Percentiles rank a stretch among this genome's conserved stretches.
Evolutionary conservation across 2,113 vertebrate species (phyloP).

Genomic region (Epinephelus moara): DNA sequence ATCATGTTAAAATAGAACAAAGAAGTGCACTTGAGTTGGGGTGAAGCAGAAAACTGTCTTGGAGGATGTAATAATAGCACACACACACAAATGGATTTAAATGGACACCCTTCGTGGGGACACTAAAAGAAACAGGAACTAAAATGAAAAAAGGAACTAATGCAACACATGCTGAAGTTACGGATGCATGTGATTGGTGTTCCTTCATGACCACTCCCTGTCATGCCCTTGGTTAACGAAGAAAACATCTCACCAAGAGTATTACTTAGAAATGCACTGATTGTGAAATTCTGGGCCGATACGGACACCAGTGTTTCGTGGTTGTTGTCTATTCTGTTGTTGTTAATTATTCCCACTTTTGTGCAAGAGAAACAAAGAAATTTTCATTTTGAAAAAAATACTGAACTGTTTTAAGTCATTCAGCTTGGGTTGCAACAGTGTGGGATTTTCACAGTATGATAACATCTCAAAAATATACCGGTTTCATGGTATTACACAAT

Average conservation of each 20-base stretch:
- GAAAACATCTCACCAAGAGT: background rate
- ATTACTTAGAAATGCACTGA: no score
- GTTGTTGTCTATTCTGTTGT: no score
- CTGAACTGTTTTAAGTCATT: no score
- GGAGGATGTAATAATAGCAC: conserved; percentile 9
- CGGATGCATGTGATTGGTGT: background rate
- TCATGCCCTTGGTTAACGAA: background rate
- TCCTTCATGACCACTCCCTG: conserved; percentile 1
- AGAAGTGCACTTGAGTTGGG: conserved; percentile 14
- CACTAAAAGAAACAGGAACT: conserved; percentile 60
- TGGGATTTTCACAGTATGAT: no score
- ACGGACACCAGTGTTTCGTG: no score
- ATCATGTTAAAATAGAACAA: conserved; percentile 15
- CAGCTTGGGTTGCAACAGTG: no score
- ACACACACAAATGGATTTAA: conserved; percentile 23
- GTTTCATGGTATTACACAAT: no score
- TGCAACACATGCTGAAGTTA: conserved; percentile 25
- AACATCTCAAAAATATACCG: no score
- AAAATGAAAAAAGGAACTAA: conserved; percentile 30
- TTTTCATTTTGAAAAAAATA: no score
- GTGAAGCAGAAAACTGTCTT: conserved; percentile 31
- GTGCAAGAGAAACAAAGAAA: no score
- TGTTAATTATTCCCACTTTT: no score
- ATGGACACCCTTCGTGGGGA: background rate
- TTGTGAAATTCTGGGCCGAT: no score